A percentile compares a stretch with the other conserved stretches of the same genome.
Evolutionary conservation across 2,113 vertebrate genomes (phyloP).

Genomic region (Clarias batrachus): DNA sequence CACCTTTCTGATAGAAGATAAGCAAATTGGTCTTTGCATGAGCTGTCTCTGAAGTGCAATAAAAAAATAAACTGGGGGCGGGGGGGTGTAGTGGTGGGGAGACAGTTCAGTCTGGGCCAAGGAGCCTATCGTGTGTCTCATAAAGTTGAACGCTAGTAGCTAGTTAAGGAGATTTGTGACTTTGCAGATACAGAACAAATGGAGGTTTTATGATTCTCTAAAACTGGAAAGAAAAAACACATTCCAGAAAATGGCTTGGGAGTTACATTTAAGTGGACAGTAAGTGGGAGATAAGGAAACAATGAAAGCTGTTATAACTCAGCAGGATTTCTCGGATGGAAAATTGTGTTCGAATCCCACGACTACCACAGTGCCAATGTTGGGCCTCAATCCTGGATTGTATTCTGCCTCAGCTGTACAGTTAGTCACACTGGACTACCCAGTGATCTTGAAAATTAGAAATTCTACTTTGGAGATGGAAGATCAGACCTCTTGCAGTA

Average conservation of each 20-base stretch:
- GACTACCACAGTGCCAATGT: background rate
- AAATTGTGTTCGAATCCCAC: background rate
- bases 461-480: no score
- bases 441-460: background rate
- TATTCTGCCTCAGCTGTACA: background rate
- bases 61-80: background rate
- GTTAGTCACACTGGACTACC: background rate
- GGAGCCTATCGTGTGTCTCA: background rate
- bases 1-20: background rate
- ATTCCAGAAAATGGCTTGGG: slow-evolving; percentile 1
- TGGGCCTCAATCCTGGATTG: background rate
- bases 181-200: background rate
- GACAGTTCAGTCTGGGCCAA: slow-evolving; percentile 3
- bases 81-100: background rate
- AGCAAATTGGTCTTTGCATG: background rate
- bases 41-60: background rate
- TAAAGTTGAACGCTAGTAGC: slow-evolving; percentile 17
- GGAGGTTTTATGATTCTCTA: background rate
- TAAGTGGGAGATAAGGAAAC: background rate
- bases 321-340: background rate
- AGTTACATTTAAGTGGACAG: background rate
- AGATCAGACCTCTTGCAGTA: background rate
- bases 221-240: background rate
- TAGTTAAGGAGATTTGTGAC: slow-evolving; percentile 24
- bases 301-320: background rate